A percentile compares a stretch with the other conserved stretches of the same genome.
These are phyloP conservation scores for Eubucco bourcierii DNA, from an alignment of 2,113 vertebrate species.

Conservation along the genomic window DNA sequence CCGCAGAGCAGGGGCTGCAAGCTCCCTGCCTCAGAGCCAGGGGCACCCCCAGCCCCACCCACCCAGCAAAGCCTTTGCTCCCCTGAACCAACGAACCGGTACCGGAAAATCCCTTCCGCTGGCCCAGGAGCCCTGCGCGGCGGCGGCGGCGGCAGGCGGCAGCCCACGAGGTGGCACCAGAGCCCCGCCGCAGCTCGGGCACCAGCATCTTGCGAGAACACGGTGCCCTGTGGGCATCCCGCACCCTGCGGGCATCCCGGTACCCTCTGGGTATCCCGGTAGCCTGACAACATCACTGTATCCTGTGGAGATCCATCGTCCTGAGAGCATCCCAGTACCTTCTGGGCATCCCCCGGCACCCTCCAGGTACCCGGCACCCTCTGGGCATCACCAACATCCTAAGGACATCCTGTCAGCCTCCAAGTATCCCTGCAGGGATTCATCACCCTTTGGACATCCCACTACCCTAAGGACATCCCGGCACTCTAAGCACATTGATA, in stretches of 20 bases:
- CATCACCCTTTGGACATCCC: too few species aligned
- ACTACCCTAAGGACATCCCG: too few species aligned
- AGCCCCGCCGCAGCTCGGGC: not conserved
- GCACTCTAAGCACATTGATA: not conserved
- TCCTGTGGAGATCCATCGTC: not conserved
- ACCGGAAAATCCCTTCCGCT: not conserved
- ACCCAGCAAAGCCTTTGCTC: not conserved
- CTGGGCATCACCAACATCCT: too few species aligned
- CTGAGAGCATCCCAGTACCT: not conserved
- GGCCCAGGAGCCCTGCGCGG: not conserved
- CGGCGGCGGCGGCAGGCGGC: not conserved
- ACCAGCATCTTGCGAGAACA: not conserved
- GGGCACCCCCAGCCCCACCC: not conserved
- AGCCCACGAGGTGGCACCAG: constrained; percentile 61
- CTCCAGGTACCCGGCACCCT: too few species aligned
- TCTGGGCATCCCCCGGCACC: too few species aligned
- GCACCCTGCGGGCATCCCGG: not conserved
- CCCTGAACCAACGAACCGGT: rapidly evolving
- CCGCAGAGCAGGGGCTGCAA: rapidly evolving
- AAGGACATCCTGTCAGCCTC: not conserved
- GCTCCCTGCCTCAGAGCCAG: not conserved
- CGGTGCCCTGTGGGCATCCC: rapidly evolving
- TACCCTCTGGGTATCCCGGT: too few species aligned
- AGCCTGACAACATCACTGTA: not conserved
- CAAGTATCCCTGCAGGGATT: not conserved